Base-by-base conservation (phyloP, 2,888 invertebrate genomes). In the Piscicola geometra region DNA sequence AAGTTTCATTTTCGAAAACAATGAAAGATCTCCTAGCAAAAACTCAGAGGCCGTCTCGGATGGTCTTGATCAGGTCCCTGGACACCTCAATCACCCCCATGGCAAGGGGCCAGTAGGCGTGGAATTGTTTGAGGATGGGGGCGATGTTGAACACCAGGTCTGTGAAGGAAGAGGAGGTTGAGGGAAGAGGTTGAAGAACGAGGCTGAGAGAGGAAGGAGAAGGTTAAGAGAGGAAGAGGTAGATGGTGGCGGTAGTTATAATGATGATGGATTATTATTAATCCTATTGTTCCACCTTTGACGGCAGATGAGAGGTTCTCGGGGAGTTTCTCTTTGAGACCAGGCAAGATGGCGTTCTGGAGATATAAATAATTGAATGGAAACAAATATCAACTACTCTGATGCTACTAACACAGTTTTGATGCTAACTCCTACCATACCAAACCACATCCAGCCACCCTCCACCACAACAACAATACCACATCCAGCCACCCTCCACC, bases 21-120 rank as follows among this genome's bases (percentile, higher is more conserved):
- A 18, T n/a, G 52, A 50, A n/a, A n/a, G n/a, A n/a, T n/a, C n/a
- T n/a, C n/a, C n/a, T n/a, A 64, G 9, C n/a, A 64, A 64, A 67
- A 67, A n/a, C 2, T 32, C 33, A 67, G 21, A 67, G 2, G 15
- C 67, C 73, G 28, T 64, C 64, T 30, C 30, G 32, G 35, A 73
- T 60, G 41, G 36, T 35, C 35, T 73, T 73, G 47, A 76, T 25
- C 18, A 76, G 71, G 66, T 71, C 66, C 36, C 71, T 71, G 18
- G 76, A 56, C 28, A 76, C 41, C 47, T 76, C 68, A 0, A 76
- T 50, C 25, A 71, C 76, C 30, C 76, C 76, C 76, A 76, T 71
- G 60, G 76, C 76, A n/a, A 76, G 36, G 30, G 76, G 76, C 76
- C 76, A 76, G 50, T 76, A 76, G 64, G 73, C 73, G 41, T 73